Conservation (phyloP, 2,888 invertebrate genomes). For the Andrena fulva region DNA sequence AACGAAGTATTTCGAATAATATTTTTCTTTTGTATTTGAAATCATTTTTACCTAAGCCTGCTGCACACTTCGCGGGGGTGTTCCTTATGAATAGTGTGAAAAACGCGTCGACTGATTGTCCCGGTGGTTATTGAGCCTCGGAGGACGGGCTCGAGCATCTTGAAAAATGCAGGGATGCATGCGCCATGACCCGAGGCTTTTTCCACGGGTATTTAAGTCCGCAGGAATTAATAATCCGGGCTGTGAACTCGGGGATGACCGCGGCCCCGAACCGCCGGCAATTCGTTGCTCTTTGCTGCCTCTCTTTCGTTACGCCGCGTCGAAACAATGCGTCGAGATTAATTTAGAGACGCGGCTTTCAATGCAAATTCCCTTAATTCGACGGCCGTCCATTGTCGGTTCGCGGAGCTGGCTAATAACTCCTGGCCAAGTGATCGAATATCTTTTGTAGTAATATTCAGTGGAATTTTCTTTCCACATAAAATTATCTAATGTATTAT, state of each 20-base stretch:
- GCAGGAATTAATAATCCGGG: slow-evolving; percentile 34
- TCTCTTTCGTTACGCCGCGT: background rate
- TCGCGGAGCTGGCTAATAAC: background rate
- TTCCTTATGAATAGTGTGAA: background rate
- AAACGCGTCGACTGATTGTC: slow-evolving; percentile 28
- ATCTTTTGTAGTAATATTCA: too few species aligned
- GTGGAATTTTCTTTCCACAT: too few species aligned
- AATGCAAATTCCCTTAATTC: slow-evolving; percentile 63
- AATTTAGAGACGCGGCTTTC: slow-evolving; percentile 54
- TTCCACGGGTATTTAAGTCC: slow-evolving; percentile 7
- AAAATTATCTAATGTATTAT: too few species aligned
- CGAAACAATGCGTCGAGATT: slow-evolving; percentile 46
- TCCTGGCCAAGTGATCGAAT: too few species aligned
- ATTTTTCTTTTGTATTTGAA: too few species aligned
- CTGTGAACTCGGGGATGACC: background rate
- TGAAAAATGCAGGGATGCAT: slow-evolving; percentile 51
- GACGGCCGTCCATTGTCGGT: slow-evolving; percentile 6
- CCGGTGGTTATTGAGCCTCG: slow-evolving; percentile 46
- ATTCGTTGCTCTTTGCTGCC: background rate
- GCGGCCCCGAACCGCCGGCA: background rate
- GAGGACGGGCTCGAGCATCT: slow-evolving; percentile 32
- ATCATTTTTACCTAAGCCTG: too few species aligned
- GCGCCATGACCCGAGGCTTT: slow-evolving; percentile 6
- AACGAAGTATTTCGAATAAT: too few species aligned
- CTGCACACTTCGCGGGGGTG: too few species aligned